Evolutionary conservation across 2,797 vertebrate genomes (phyloP).

Genomic region (Spheniscus humboldti): DNA sequence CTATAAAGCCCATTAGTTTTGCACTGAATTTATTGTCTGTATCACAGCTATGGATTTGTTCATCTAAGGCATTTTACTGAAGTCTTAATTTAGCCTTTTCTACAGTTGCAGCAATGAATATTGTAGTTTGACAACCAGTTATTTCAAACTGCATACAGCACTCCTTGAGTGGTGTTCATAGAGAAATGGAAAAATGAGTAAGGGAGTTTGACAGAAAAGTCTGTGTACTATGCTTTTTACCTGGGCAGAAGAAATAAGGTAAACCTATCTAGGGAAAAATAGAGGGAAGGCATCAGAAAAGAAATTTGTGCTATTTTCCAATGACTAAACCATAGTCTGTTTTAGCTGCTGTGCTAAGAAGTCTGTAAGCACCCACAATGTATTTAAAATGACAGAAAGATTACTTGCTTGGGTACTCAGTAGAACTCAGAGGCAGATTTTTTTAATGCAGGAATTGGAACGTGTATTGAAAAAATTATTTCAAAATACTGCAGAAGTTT

Average conservation of each 20-base stretch:
- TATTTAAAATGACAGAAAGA: not conserved
- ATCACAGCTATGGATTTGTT: not conserved
- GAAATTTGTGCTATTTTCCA: not conserved
- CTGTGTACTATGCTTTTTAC: not conserved
- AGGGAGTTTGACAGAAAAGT: not conserved
- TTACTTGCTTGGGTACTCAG: not conserved
- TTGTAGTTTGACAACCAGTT: conserved; percentile 37
- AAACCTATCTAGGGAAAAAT: not conserved
- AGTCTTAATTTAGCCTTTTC: conserved; percentile 51
- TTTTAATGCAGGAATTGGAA: not conserved
- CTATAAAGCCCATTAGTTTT: not conserved
- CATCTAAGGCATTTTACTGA: not conserved
- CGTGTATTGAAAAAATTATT: not conserved
- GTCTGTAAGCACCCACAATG: not conserved
- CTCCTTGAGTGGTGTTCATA: not conserved
- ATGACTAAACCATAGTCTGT: not conserved
- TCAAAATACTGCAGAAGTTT: not conserved
- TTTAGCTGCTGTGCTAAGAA: not conserved
- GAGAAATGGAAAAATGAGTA: not conserved
- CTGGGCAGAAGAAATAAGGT: not conserved
- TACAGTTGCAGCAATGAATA: conserved; percentile 4
- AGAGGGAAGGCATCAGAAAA: not conserved
- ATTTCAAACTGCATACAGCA: conserved; percentile 40
- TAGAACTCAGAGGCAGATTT: not conserved
- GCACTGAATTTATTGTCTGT: not conserved